Percentiles rank a stretch among this genome's conserved stretches.
phyloP scores from a whole-genome alignment of 1,140 invertebrate species.

The Penaeus vannamei region DNA sequence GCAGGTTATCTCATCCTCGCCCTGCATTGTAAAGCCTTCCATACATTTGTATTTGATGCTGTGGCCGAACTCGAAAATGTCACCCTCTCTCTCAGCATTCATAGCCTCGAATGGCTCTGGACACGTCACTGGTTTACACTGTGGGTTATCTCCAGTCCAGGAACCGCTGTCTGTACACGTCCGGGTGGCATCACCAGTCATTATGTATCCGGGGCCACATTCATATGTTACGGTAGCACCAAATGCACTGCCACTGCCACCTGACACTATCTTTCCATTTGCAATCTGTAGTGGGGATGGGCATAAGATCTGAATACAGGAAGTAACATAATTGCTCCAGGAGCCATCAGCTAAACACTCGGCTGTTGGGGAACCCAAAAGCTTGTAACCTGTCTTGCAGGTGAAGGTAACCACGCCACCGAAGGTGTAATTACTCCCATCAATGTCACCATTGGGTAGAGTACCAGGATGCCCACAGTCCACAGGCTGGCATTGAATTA shows the following conservation, averaged over 20 bases:
- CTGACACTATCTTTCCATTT: constrained; percentile 67
- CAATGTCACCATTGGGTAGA: constrained; percentile 68
- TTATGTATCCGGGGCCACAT: constrained; percentile 72
- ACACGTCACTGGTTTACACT: constrained; percentile 68
- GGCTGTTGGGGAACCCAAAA: constrained; percentile 66
- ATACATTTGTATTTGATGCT: constrained; percentile 71
- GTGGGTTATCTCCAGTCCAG: constrained; percentile 70
- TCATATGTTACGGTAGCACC: constrained; percentile 69
- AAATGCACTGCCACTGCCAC: constrained; percentile 41
- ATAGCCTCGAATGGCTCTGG: constrained; percentile 64
- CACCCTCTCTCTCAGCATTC: constrained; percentile 58
- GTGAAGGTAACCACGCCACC: constrained; percentile 67
- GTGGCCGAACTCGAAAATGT: constrained; percentile 68
- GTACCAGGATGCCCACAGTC: constrained; percentile 71
- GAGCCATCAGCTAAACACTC: constrained; percentile 69
- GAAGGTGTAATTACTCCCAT: constrained; percentile 62
- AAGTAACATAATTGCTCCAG: constrained; percentile 70
- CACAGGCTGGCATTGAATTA: constrained; percentile 69
- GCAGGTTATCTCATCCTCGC: constrained; percentile 70
- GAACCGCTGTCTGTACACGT: constrained; percentile 72
- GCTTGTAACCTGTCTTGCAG: constrained; percentile 69
- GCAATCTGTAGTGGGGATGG: constrained; percentile 60
- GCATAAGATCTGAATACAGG: constrained; percentile 68
- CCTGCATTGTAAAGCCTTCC: constrained; percentile 72
- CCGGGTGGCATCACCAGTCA: constrained; percentile 71